Evolutionary conservation across 2,888 invertebrate species (phyloP).

Genomic region (Drosophila pseudotalamancana): DNA sequence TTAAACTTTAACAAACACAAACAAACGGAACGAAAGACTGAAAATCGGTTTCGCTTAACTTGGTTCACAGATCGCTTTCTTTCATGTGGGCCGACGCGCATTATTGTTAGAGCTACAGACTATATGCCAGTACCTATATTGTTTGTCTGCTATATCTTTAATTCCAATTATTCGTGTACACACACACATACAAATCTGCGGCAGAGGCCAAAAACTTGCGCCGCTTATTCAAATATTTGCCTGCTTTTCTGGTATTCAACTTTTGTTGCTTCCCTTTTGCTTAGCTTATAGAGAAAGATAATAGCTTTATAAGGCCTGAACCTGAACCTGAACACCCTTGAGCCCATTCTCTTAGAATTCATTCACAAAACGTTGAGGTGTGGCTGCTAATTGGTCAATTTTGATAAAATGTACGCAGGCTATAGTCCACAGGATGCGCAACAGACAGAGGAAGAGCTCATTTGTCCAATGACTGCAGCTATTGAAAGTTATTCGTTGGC

Average conservation of each 20-base stretch:
- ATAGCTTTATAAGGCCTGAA: slow-evolving; percentile 19
- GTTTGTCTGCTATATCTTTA: slow-evolving; percentile 61
- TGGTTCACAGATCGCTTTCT: slow-evolving; percentile 67
- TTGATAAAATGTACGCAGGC: not conserved
- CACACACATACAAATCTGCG: slow-evolving; percentile 16
- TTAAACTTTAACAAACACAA: slow-evolving; percentile 71
- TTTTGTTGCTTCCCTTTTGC: slow-evolving; percentile 20
- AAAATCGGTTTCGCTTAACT: slow-evolving; percentile 48
- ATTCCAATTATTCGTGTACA: slow-evolving; percentile 67
- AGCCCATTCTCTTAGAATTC: slow-evolving; percentile 34
- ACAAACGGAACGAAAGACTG: slow-evolving; percentile 12
- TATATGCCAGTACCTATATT: slow-evolving; percentile 11
- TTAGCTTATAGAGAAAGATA: slow-evolving; percentile 21
- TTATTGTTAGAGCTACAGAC: slow-evolving; percentile 30
- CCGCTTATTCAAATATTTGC: slow-evolving; percentile 39
- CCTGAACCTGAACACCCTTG: slow-evolving; percentile 42
- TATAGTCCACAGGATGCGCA: slow-evolving; percentile 6
- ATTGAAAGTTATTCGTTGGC: not conserved
- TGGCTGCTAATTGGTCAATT: slow-evolving; percentile 31
- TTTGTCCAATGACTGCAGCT: not conserved
- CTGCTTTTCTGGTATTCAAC: slow-evolving; percentile 16
- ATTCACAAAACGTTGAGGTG: slow-evolving; percentile 55
- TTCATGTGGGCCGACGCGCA: slow-evolving; percentile 58
- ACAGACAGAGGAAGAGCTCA: not conserved
- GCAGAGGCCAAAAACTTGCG: slow-evolving; percentile 26